These are phyloP conservation scores for Lutraria rhynchaena DNA, from an alignment of 1,140 invertebrate species.

Conservation along the genomic window DNA sequence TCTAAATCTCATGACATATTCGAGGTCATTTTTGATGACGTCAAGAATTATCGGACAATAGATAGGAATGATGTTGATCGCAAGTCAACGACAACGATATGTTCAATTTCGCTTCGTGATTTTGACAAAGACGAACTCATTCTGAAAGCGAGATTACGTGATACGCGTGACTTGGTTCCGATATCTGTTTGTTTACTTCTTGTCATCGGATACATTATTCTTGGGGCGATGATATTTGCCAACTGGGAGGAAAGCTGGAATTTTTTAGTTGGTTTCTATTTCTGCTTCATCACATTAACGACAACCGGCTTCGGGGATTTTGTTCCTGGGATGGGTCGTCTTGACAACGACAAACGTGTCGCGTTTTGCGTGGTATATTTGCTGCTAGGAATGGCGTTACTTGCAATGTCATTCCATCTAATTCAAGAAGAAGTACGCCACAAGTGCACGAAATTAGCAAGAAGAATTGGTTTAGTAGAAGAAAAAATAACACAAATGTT, in stretches of 20 bases:
- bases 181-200: slow-evolving; percentile 76
- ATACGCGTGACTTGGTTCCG: slow-evolving; percentile 72
- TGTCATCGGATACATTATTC: slow-evolving; percentile 76
- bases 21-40: slow-evolving; percentile 24
- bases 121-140: slow-evolving; percentile 45
- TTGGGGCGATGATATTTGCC: slow-evolving; percentile 77
- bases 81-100: background rate
- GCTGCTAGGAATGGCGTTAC: slow-evolving; percentile 92
- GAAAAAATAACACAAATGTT: slow-evolving; percentile 45
- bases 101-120: slow-evolving; percentile 28
- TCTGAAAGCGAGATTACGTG: slow-evolving; percentile 34
- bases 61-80: background rate
- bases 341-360: slow-evolving; percentile 63
- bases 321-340: slow-evolving; percentile 66
- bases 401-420: slow-evolving; percentile 96
- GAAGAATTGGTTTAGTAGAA: slow-evolving; percentile 66
- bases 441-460: slow-evolving; percentile 86
- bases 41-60: background rate
- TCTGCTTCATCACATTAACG: slow-evolving; percentile 92
- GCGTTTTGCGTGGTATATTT: slow-evolving; percentile 87
- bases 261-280: slow-evolving; percentile 94
- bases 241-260: slow-evolving; percentile 84
- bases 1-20: background rate
- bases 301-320: slow-evolving; percentile 93
- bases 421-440: slow-evolving; percentile 94